phyloP scores from a whole-genome alignment of 2,113 vertebrate genomes.

The Zonotrichia leucophrys region DNA sequence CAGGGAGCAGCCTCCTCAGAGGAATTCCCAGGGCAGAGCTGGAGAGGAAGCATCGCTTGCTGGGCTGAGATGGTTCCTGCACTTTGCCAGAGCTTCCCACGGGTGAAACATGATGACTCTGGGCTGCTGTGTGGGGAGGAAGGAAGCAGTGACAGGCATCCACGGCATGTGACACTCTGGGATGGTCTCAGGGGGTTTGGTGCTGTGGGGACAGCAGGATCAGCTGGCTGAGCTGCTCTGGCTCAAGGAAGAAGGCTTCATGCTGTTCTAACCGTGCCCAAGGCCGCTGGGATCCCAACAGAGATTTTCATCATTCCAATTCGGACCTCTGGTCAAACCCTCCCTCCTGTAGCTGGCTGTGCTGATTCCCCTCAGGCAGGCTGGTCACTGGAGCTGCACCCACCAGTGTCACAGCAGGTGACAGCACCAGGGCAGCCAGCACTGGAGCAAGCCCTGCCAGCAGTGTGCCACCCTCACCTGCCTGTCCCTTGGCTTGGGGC shows the following conservation, averaged over 20 bases:
- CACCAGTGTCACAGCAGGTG: background rate
- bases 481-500: background rate
- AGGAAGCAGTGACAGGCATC: background rate
- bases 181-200: background rate
- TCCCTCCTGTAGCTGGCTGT: background rate
- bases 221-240: background rate
- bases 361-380: background rate
- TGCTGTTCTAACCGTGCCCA: background rate
- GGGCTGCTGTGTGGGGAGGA: background rate
- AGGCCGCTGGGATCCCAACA: background rate
- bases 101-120: accelerated
- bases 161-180: background rate
- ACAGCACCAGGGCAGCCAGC: background rate
- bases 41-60: background rate
- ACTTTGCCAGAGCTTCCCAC: background rate
- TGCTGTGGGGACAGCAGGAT: background rate
- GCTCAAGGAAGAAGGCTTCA: background rate
- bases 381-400: background rate
- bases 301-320: background rate
- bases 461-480: background rate
- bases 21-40: constrained; percentile 54
- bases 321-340: background rate
- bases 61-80: background rate
- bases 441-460: background rate
- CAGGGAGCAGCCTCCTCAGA: background rate